Evolutionary conservation across 2,888 invertebrate species (phyloP).

Genomic region (Sesia bembeciformis): DNA sequence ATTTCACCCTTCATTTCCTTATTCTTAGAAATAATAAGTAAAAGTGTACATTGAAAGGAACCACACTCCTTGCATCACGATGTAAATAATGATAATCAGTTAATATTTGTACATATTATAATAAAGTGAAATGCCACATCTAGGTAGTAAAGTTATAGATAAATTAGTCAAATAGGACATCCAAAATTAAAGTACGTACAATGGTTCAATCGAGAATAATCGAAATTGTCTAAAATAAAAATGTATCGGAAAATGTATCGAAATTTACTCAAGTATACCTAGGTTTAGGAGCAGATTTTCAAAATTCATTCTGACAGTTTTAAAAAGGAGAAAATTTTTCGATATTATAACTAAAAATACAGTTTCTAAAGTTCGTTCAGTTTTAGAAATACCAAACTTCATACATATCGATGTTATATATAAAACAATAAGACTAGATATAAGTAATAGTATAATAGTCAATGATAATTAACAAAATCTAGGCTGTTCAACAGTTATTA

Average conservation of each 20-base stretch:
- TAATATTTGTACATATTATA: constrained; percentile 51
- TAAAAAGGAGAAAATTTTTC: no score
- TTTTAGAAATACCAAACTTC: constrained; percentile 57
- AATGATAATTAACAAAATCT: constrained; percentile 41
- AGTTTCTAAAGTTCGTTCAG: no score
- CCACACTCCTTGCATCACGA: constrained; percentile 70
- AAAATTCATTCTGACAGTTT: constrained; percentile 14
- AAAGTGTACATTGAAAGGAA: constrained; percentile 65
- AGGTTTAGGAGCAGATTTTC: constrained; percentile 41
- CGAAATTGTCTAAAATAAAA: constrained; percentile 38
- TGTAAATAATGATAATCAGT: constrained; percentile 50
- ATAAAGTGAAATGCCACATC: constrained; percentile 31
- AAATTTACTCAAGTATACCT: constrained; percentile 32
- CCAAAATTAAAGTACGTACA: constrained; percentile 18
- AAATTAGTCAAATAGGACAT: constrained; percentile 38
- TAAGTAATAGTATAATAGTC: constrained; percentile 59
- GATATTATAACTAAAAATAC: no score
- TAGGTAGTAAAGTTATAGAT: constrained; percentile 32
- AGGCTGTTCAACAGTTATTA: constrained; percentile 64
- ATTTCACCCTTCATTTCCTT: constrained; percentile 23
- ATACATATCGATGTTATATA: constrained; percentile 74
- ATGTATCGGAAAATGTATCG: constrained; percentile 43
- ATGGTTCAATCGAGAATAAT: constrained; percentile 40
- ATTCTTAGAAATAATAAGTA: constrained; percentile 30
- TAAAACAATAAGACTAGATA: constrained; percentile 45